Base-by-base conservation (phyloP, 2,113 vertebrate genomes). In the Coregonus clupeaformis region DNA sequence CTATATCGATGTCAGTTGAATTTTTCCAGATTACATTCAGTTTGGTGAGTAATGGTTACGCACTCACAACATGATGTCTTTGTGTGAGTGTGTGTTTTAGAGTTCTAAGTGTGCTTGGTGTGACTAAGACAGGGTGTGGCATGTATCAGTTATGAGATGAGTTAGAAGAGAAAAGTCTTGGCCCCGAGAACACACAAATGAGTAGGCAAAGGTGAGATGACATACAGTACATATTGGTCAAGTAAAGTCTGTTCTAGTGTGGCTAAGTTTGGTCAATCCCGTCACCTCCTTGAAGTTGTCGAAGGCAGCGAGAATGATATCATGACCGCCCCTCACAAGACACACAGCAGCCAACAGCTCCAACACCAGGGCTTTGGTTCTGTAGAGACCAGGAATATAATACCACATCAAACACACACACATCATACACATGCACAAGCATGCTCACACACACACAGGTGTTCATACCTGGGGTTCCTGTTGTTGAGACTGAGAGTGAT, bases 401-500 rank as follows among this genome's bases (percentile, higher is more conserved):
- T 18, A 52, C 49, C 36, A 42, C 16, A 47, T 47, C 68, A 52
- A 6, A 5, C 45, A 66, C 22, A 49, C 20, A 79, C 30, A 25
- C 36, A 42, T 14, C 62, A 67, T 62, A 59, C n/a, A 24, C 3
- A 60, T 29, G n/a, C 6, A 47, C 20, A 60, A 49, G 32, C 22
- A 47, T 3, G 57, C 30, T 64, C 18, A 30, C 47, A 49, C 20
- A 22, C 18, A 47, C 25, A 55, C 11, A 49, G 20, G 63, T 25
- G n/a, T 27, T 60, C 89, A 89, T 82, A 99, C 98, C 98, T 96
- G 85, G 96, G 93, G 22, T 86, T 99, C 88, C 89, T 98, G 91
- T 96, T 99, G 91, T 98, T 97, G 75, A 99, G 96, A 77, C 98
- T 96, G 74, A 99, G 91, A 2, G 97, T 95, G 85, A 99, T 99